Percentiles rank a stretch among this genome's conserved stretches.
Evolutionary conservation across 2,888 invertebrate species (phyloP).

Genomic region (Drymonia ruficornis): DNA sequence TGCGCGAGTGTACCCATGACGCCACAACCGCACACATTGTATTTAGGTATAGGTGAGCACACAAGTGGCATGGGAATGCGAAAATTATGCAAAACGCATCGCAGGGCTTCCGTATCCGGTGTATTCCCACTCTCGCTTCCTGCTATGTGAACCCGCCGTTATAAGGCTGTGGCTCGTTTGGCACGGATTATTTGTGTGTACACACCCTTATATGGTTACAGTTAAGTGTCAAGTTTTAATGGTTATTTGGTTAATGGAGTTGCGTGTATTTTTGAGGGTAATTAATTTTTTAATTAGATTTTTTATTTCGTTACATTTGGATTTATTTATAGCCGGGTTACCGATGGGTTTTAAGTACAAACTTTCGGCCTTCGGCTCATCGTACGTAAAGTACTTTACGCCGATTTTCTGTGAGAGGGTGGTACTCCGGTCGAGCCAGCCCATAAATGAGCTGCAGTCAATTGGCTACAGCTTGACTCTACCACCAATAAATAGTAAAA

Average conservation of each 20-base stretch:
- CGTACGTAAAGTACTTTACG: too few species aligned
- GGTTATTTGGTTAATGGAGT: slow-evolving; percentile 7
- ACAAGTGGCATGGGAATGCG: slow-evolving; percentile 59
- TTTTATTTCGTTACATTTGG: too few species aligned
- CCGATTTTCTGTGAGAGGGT: too few species aligned
- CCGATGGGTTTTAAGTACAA: too few species aligned
- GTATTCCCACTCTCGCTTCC: slow-evolving; percentile 35
- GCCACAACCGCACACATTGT: slow-evolving; percentile 6
- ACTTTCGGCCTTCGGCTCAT: too few species aligned
- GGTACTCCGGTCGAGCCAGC: too few species aligned
- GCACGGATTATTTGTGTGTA: slow-evolving; percentile 3
- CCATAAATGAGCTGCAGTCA: too few species aligned
- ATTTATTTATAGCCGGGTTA: too few species aligned
- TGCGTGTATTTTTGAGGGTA: background rate
- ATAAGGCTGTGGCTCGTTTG: slow-evolving; percentile 2
- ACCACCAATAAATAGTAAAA: too few species aligned
- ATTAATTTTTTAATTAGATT: background rate
- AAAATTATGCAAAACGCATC: slow-evolving; percentile 63
- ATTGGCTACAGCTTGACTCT: too few species aligned
- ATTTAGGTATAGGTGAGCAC: slow-evolving; percentile 24
- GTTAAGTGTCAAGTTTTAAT: slow-evolving; percentile 8
- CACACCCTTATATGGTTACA: slow-evolving; percentile 5
- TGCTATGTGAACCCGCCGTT: slow-evolving; percentile 5
- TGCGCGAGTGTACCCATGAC: background rate
- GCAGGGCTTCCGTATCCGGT: slow-evolving; percentile 50